A percentile compares a stretch with the other conserved stretches of the same genome.
Conservation (phyloP, 2,113 vertebrate species). For the Myiozetetes cayanensis region DNA sequence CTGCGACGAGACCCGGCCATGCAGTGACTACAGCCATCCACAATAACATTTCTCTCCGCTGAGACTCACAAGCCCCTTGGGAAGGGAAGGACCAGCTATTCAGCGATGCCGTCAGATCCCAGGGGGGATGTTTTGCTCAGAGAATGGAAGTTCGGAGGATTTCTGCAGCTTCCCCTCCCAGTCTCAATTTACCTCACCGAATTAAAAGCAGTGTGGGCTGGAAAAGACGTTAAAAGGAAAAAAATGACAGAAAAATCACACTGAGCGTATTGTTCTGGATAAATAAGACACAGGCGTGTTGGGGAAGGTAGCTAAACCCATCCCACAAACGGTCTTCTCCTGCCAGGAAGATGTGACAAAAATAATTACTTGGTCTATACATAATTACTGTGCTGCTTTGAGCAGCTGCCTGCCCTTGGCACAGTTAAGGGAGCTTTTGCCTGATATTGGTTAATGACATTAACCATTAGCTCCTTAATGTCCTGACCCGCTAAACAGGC, state of each 20-base stretch:
- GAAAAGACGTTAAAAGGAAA: constrained; percentile 23
- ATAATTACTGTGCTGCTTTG: constrained; percentile 45
- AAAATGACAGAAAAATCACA: constrained; percentile 28
- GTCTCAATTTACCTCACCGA: constrained; percentile 21
- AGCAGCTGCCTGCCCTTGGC: constrained; percentile 42
- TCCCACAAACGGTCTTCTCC: constrained; percentile 46
- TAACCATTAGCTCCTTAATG: not conserved
- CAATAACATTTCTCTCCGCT: not conserved
- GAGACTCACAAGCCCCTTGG: not conserved
- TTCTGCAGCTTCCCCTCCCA: constrained; percentile 46
- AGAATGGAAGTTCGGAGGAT: constrained; percentile 4
- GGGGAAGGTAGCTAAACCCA: constrained; percentile 43
- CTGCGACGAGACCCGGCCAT: accelerated
- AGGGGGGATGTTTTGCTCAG: not conserved
- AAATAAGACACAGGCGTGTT: constrained; percentile 58
- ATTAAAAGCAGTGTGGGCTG: constrained; percentile 61
- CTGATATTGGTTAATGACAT: not conserved
- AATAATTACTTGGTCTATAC: constrained; percentile 53
- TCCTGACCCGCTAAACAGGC: not conserved
- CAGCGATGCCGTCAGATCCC: not conserved
- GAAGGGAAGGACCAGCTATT: constrained; percentile 18
- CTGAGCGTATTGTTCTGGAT: constrained; percentile 47
- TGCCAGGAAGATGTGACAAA: constrained; percentile 61
- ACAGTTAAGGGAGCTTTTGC: not conserved
- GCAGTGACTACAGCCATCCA: not conserved